Percentiles rank a stretch among this genome's conserved stretches.
Conservation (phyloP, 2,113 vertebrate genomes). For the Psophia crepitans region DNA sequence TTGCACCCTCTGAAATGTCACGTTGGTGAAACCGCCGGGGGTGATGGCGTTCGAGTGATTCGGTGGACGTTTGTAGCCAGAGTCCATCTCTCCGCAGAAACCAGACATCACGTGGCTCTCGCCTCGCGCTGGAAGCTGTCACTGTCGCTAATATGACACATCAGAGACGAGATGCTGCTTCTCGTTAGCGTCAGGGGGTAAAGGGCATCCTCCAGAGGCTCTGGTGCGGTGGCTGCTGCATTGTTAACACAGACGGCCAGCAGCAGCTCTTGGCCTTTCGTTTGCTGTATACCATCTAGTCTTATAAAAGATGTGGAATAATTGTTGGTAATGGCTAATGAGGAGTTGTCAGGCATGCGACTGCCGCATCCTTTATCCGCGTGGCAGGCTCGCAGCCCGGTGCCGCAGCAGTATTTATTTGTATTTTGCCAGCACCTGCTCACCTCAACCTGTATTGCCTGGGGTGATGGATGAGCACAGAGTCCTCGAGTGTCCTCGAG, state of each 20-base stretch:
- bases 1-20: background rate
- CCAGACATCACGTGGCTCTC: conserved; percentile 52
- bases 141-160: background rate
- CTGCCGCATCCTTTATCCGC: fast-evolving
- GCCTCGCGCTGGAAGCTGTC: conserved; percentile 11
- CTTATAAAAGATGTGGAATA: background rate
- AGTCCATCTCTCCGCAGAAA: background rate
- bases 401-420: background rate
- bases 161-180: background rate
- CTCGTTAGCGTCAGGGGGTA: conserved; percentile 19
- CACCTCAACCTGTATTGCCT: background rate
- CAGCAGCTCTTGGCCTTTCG: background rate
- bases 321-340: background rate
- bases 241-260: background rate
- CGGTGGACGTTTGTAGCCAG: background rate
- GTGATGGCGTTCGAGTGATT: background rate
- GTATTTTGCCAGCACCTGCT: background rate
- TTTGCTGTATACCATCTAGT: background rate
- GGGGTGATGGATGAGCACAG: background rate
- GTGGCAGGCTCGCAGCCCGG: fast-evolving
- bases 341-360: background rate
- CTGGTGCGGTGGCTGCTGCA: background rate
- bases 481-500: background rate
- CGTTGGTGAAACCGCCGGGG: fast-evolving
- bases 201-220: background rate